Conservation (phyloP, 2,113 vertebrate species). For the Poeciliopsis turrubarensis region DNA sequence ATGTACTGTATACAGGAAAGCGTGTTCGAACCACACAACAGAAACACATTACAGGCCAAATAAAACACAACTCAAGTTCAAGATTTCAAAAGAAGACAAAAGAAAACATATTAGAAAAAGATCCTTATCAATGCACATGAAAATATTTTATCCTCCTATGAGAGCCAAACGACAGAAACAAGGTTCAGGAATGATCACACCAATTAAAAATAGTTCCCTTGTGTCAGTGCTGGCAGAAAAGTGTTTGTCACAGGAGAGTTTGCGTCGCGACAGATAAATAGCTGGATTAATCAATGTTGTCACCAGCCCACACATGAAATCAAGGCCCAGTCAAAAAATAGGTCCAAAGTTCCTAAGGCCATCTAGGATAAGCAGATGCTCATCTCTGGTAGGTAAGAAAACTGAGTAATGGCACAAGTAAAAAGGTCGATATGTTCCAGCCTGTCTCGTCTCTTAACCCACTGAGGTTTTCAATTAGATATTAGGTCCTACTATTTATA, state of each 20-base stretch:
- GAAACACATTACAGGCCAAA: constrained; percentile 54
- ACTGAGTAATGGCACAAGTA: constrained; percentile 39
- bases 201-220: constrained; percentile 38
- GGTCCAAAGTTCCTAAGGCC: constrained; percentile 44
- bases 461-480: constrained; percentile 27
- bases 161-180: constrained; percentile 67
- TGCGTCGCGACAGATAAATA: constrained; percentile 40
- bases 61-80: constrained; percentile 30
- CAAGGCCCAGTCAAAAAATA: constrained; percentile 40
- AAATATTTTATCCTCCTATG: constrained; percentile 35
- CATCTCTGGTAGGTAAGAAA: constrained; percentile 35
- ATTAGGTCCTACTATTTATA: constrained; percentile 21
- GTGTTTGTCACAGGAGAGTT: constrained; percentile 31
- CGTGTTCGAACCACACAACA: constrained; percentile 48
- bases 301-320: constrained; percentile 28
- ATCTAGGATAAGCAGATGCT: constrained; percentile 29
- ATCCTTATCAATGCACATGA: not conserved
- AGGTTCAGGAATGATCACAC: constrained; percentile 47
- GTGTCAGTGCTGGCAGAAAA: constrained; percentile 38
- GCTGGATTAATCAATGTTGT: constrained; percentile 11
- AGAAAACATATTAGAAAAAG: constrained; percentile 7
- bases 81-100: constrained; percentile 8
- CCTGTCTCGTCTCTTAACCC: constrained; percentile 24
- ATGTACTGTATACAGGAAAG: constrained; percentile 28
- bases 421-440: constrained; percentile 43